Evolutionary conservation across 2,888 invertebrate genomes (phyloP), one percentile per base, ranked within the genome.

Genomic region (Mechanitis mazaeus): DNA sequence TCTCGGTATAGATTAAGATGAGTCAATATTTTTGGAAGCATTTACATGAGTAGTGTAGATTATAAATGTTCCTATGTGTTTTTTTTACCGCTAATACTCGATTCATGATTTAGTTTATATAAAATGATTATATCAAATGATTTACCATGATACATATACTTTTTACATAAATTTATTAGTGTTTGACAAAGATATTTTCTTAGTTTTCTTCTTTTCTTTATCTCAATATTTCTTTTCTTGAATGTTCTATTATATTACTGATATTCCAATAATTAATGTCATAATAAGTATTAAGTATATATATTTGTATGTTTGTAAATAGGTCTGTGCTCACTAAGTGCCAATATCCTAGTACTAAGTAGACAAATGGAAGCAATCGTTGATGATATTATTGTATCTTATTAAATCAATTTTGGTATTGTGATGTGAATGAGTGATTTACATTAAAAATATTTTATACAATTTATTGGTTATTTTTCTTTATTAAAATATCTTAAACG

Each of bases 261-360:
- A 42, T 9, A 31, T 42, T 58, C 65, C 64, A 65, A 61, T 66
- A 69, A 66, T 63, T 62, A 62, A 68, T 65, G 68, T 72, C 71
- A 74, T 72, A 71, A 72, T 74, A 72, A 64, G 65, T 72, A 72
- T 65, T 67, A 65, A 62, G 55, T 46, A 61, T 68, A 64, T 64
- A 66, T 68, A 64, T 68, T 55, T 57, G 65, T 50, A 53, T 55
- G 54, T 60, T 64, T 79, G 78, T 81, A 79, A 75, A 78, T 80
- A 71, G 75, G 64, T 70, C 68, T 72, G 84, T 83, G 87, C 89
- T 88, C 88, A 87, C 72, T 77, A 85, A 83, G 88, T 89, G 88
- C 88, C 88, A 88, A 89, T 76, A 66, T 68, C 58, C 69, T 84
- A 85, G 79, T 68, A 62, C 64, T 85, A 87, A 86, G 85, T 87